Base-by-base conservation (phyloP, 2,113 vertebrate species). In the Laterallus jamaicensis region DNA sequence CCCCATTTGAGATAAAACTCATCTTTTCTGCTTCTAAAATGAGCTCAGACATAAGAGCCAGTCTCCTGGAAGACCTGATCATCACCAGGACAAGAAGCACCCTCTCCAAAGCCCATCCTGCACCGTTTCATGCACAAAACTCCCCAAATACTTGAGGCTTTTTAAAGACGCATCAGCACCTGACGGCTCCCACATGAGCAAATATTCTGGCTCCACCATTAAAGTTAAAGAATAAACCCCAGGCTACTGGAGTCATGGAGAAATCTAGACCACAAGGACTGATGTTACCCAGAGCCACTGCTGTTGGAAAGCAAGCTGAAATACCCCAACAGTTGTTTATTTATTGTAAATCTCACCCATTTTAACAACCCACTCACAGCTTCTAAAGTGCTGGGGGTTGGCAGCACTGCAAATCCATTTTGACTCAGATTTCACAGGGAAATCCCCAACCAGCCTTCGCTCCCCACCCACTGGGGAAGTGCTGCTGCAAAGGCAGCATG, bases 21-120 rank as follows among this genome's bases (percentile, higher is more conserved):
- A 16, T 3, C 6, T 4, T 25, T 32, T 31, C 56, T 47, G 26
- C 4, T 35, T 21, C 22, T 28, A 5, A 8, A 8, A 25, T 0
- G 28, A 50, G 47, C 21, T 32, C 24, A 42, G n/a, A 52, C 13
- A 12, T 14, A 21, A 37, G 11, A 5, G 7, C 25, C 3, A 11
- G 29, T 10, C 54, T 31, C 54, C 50, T 14, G 17, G 26, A 67
- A 54, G n/a, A 18, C n/a, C 16, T 13, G 2, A 12, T 4, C 39
- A 5, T 6, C 40, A 12, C 49, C 37, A 22, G 60, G 19, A 58
- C n/a, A 58, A 35, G 42, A 6, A 0, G 1, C 1, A 6, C 59
- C 9, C 3, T 10, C 14, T 32, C 5, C 62, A 32, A 16, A 28
- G 20, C 50, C 62, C 25, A 1, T 2, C 10, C 64, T 11, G 6